phyloP scores from a whole-genome alignment of 1,140 invertebrate species.

The Bombus breviceps region DNA sequence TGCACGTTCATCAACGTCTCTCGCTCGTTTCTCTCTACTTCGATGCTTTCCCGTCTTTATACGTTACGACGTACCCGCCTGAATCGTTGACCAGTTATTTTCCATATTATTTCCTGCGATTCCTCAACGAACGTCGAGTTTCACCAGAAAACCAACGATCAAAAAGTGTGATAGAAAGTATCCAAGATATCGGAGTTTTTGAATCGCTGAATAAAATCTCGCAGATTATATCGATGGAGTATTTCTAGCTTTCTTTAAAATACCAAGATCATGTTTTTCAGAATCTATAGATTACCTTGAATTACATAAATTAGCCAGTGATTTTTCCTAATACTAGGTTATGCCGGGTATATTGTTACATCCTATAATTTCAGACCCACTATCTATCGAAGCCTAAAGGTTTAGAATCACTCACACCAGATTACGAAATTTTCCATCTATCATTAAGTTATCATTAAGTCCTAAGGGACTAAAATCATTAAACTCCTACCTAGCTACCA shows the following conservation, averaged over 20 bases:
- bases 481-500: no score
- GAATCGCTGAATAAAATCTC: background rate
- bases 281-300: background rate
- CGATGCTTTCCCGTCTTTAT: conserved; percentile 45
- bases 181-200: background rate
- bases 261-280: background rate
- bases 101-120: background rate
- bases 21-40: background rate
- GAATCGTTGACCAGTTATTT: conserved; percentile 10
- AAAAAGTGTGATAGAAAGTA: background rate
- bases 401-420: background rate
- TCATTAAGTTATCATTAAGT: no score
- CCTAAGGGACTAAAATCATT: background rate
- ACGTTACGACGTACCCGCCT: conserved; percentile 30
- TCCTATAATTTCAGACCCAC: no score
- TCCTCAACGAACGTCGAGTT: background rate
- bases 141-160: background rate
- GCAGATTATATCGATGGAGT: background rate
- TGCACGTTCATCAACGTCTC: conserved; percentile 66
- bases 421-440: background rate
- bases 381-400: background rate
- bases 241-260: background rate
- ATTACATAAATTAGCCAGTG: background rate
- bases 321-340: no score
- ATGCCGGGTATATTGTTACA: no score